A percentile compares a stretch with the other conserved stretches of the same genome.
Evolutionary conservation across 2,888 invertebrate species (phyloP).

Genomic region (Prosopocoilus inquinatus): DNA sequence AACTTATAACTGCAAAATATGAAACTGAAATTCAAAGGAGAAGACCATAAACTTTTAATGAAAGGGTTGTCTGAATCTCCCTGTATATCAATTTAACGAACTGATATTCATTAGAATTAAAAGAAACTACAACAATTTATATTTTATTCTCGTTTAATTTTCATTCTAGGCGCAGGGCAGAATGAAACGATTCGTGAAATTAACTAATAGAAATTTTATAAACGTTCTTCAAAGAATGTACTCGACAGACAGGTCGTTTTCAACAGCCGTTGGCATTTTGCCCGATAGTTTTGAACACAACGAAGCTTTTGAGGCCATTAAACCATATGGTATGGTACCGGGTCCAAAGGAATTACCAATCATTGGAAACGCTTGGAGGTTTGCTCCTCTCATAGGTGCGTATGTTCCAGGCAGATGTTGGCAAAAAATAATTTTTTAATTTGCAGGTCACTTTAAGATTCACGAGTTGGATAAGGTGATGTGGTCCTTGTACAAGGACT

Average conservation of each 20-base stretch:
- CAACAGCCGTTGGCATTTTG: slow-evolving; percentile 38
- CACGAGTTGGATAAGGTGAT: slow-evolving; percentile 59
- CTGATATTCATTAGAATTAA: too few species aligned
- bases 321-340: slow-evolving; percentile 66
- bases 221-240: slow-evolving; percentile 14
- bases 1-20: too few species aligned
- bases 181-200: too few species aligned
- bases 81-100: too few species aligned
- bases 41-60: too few species aligned
- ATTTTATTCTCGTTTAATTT: too few species aligned
- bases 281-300: slow-evolving; percentile 26
- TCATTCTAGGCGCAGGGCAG: too few species aligned
- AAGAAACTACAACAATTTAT: too few species aligned
- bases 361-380: slow-evolving; percentile 79
- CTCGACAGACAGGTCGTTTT: slow-evolving; percentile 38
- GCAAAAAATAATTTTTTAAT: neutral
- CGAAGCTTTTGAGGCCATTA: slow-evolving; percentile 21
- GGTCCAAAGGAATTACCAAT: slow-evolving; percentile 73
- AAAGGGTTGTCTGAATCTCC: too few species aligned
- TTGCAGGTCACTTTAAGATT: slow-evolving; percentile 58
- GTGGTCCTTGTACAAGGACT: slow-evolving; percentile 58
- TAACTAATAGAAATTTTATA: neutral
- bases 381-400: slow-evolving; percentile 66
- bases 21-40: too few species aligned
- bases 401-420: neutral